A percentile compares a stretch with the other conserved stretches of the same genome.
phyloP scores from a whole-genome alignment of 2,888 invertebrate genomes.

The Ferdinandea cuprea region DNA sequence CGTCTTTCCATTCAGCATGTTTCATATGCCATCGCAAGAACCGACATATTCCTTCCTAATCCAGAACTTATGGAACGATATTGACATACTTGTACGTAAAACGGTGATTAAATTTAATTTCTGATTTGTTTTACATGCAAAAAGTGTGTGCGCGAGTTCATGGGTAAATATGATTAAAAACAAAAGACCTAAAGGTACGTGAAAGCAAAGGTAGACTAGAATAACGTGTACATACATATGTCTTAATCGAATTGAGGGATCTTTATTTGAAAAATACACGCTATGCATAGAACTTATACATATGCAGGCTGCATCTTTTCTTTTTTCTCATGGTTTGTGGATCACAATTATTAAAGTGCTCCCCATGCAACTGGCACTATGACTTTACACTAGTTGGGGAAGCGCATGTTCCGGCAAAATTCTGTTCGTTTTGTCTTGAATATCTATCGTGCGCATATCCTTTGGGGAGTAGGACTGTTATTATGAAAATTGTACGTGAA shows the following conservation, averaged over 20 bases:
- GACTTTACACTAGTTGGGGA: constrained; percentile 60
- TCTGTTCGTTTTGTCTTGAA: constrained; percentile 14
- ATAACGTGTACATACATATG: constrained; percentile 25
- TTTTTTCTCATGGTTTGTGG: constrained; percentile 13
- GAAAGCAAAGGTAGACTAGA: not conserved
- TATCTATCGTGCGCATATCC: constrained; percentile 17
- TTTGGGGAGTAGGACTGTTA: constrained; percentile 44
- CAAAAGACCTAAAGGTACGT: constrained; percentile 7
- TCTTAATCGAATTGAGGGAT: constrained; percentile 63
- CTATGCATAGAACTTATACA: constrained; percentile 26
- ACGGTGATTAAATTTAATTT: constrained; percentile 65
- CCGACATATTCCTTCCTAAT: constrained; percentile 16
- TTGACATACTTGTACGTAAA: constrained; percentile 47
- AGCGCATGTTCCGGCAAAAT: constrained; percentile 52
- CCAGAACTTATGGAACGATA: constrained; percentile 17
- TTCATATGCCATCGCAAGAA: constrained; percentile 43
- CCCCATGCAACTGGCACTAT: constrained; percentile 63
- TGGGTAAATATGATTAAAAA: constrained; percentile 1
- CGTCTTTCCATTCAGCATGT: constrained; percentile 1
- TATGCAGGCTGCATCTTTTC: constrained; percentile 17
- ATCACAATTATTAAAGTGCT: constrained; percentile 68
- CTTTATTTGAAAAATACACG: constrained; percentile 71
- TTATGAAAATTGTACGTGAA: constrained; percentile 70
- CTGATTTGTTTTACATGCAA: constrained; percentile 39
- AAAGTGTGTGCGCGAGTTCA: constrained; percentile 38